These are phyloP conservation scores for Bellardia pandia DNA, from an alignment of 2,888 invertebrate genomes.

Conservation along the genomic window DNA sequence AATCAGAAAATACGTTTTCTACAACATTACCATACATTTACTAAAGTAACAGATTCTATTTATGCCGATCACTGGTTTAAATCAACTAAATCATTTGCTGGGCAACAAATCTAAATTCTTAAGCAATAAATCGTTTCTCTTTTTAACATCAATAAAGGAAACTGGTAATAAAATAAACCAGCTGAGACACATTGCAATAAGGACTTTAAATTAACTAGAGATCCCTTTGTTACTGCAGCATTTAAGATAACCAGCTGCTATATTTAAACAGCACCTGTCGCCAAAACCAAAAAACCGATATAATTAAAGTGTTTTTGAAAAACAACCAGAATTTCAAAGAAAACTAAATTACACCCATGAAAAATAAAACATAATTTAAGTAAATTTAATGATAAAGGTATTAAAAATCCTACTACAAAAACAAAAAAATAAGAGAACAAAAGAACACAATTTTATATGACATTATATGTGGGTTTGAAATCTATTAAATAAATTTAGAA, in stretches of 20 bases:
- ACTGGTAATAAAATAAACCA: too few species aligned
- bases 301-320: background rate
- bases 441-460: background rate
- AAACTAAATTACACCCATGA: background rate
- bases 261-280: conserved; percentile 42
- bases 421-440: background rate
- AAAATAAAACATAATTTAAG: background rate
- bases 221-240: background rate
- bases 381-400: background rate
- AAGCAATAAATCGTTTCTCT: too few species aligned
- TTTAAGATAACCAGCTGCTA: conserved; percentile 36
- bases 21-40: too few species aligned
- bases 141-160: too few species aligned
- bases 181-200: too few species aligned
- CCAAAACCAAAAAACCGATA: background rate
- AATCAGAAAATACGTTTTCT: too few species aligned
- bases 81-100: too few species aligned
- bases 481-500: conserved; percentile 23
- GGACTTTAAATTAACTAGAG: background rate
- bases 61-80: too few species aligned
- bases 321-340: background rate
- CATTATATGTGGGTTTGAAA: conserved; percentile 47
- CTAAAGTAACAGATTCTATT: too few species aligned
- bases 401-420: conserved; percentile 23
- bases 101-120: too few species aligned